Base-by-base conservation (phyloP, 2,888 invertebrate species). In the Augochlorella aurata region DNA sequence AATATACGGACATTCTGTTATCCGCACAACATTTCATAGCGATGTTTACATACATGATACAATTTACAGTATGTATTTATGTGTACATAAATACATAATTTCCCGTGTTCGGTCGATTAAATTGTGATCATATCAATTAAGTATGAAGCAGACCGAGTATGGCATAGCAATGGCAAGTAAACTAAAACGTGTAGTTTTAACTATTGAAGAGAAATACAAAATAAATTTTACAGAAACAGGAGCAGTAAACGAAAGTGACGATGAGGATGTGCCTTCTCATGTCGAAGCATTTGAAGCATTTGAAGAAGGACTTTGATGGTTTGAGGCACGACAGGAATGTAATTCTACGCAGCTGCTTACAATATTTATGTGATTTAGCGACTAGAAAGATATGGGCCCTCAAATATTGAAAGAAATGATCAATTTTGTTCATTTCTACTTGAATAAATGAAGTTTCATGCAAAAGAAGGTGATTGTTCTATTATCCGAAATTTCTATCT, bases 71-170 rank as follows among this genome's bases (percentile, higher is more conserved):
- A 18, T 50, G 50, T 18, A 50, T 50, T 50, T 9, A 21, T 18
- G 8, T 8, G 52, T 21, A 52, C n/a, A 52, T 52, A 52, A 52
- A 52, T 52, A n/a, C 52, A n/a, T n/a, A n/a, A n/a, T 52, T n/a
- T 52, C 52, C 52, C n/a, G n/a, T 52, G 52, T n/a, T n/a, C 52
- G 52, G 52, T 9, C 52, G 52, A n/a, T 52, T 52, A 52, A 52
- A 52, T n/a, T 52, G n/a, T 52, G n/a, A 52, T 52, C 52, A 52
- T n/a, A 52, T n/a, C n/a, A n/a, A n/a, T n/a, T n/a, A n/a, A n/a
- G n/a, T n/a, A n/a, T n/a, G n/a, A n/a, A n/a, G n/a, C n/a, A n/a
- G n/a, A n/a, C n/a, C n/a, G n/a, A n/a, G n/a, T n/a, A n/a, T n/a
- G n/a, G n/a, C n/a, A n/a, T n/a, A n/a, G n/a, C n/a, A n/a, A n/a